A percentile compares a stretch with the other conserved stretches of the same genome.
Conservation (phyloP, 2,797 vertebrate genomes). For the Sebastiscus albofasciatus region DNA sequence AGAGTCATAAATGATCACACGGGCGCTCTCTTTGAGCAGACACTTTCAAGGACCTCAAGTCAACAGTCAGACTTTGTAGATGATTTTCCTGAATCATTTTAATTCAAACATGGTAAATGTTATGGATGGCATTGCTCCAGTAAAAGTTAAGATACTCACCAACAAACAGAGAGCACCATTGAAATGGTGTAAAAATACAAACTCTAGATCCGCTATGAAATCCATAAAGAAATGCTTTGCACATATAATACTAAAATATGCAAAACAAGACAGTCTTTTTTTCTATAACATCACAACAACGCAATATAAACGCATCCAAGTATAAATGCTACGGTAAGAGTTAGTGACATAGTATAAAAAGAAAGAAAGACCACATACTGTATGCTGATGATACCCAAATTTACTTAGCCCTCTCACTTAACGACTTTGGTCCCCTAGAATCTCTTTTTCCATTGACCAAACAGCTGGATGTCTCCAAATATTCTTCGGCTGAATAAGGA, state of each 20-base stretch:
- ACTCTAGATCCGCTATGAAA: too few relatives aligned
- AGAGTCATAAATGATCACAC: background rate
- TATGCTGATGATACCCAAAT: background rate
- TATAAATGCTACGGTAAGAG: too few relatives aligned
- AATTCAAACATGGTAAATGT: background rate
- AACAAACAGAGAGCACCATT: background rate
- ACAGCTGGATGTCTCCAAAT: background rate
- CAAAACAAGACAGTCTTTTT: too few relatives aligned
- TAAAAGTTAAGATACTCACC: background rate
- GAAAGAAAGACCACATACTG: too few relatives aligned
- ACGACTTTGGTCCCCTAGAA: background rate
- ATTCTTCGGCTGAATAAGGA: too few relatives aligned
- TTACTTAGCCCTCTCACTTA: background rate
- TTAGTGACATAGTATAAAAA: too few relatives aligned
- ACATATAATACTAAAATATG: too few relatives aligned
- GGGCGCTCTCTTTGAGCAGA: background rate
- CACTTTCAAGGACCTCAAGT: background rate
- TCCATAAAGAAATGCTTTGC: too few relatives aligned
- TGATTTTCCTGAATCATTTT: background rate
- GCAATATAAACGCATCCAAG: too few relatives aligned
- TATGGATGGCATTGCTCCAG: background rate
- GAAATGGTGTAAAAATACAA: too few relatives aligned
- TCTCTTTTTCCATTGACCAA: background rate
- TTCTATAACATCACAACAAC: too few relatives aligned
- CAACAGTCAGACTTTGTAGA: background rate